These are phyloP conservation scores for Dryobates pubescens DNA, from an alignment of 2,797 vertebrate species.

Conservation along the genomic window DNA sequence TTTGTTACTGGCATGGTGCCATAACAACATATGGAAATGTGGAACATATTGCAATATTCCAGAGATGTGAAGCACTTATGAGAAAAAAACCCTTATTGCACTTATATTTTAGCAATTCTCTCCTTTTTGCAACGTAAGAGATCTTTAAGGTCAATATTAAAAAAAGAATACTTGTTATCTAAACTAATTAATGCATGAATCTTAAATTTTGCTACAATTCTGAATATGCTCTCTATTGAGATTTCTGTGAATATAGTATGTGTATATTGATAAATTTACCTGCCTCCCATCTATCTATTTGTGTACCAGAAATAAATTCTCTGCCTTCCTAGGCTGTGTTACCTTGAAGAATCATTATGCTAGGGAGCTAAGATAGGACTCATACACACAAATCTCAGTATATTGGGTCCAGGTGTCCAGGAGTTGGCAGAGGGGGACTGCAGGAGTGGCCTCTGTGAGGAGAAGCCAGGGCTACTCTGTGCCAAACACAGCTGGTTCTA, in stretches of 20 bases:
- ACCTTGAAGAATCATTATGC: not conserved
- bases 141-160: not conserved
- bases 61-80: not conserved
- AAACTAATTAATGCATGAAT: not conserved
- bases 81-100: not conserved
- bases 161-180: not conserved
- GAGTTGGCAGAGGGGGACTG: not conserved
- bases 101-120: not conserved
- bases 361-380: not conserved
- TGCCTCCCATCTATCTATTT: not conserved
- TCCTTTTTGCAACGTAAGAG: not conserved
- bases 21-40: conserved; percentile 1
- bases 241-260: not conserved
- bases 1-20: not conserved
- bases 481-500: not conserved
- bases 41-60: not conserved
- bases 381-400: not conserved
- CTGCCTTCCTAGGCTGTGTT: not conserved
- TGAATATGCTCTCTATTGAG: not conserved
- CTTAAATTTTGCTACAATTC: not conserved
- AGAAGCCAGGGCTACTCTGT: accelerated
- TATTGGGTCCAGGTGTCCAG: not conserved
- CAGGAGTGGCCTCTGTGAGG: not conserved
- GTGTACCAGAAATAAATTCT: no score
- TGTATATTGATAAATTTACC: not conserved